Evolutionary conservation across 1,140 invertebrate species (phyloP), one percentile per base, ranked within the genome.

Genomic region (Megalonaias nervosa): DNA sequence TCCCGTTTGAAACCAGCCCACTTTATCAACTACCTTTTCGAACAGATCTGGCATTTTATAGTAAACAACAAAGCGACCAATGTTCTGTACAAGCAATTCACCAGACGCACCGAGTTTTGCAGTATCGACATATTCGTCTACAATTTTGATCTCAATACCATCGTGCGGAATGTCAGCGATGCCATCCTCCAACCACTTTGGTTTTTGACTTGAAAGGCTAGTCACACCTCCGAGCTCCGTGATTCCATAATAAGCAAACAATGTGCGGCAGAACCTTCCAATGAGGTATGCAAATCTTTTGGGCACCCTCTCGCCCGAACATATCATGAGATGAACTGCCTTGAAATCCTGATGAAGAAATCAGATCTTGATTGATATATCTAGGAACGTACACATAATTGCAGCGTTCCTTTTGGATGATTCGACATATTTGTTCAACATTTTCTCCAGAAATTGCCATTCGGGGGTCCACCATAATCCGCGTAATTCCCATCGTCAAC

Each of bases 401-500:
- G 55, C 76, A 78, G 0, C 59, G 21, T 60, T 78, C 76, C 38
- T 48, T 38, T 21, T 78, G 70, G 3, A 78, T 78, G n/a, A 78
- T 56, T 57, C 67, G 58, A 48, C 58, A 65, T 15, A 78, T 16
- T n/a, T 67, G 62, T n/a, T 73, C 57, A 11, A 68, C 31, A 23
- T 73, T 9, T 60, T 23, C 1, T 14, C 76, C 76, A 16, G 64
- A 55, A 15, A 73, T 14, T 0, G 76, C n/a, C 26, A 73, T 68
- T 3, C 65, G 31, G 9, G 31, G n/a, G 55, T 78, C 70, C 1
- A 78, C 23, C 59, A 62, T 67, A 23, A 78, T 67, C 21, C 76
- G 79, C 21, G 75, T 82, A 74, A 55, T 59, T 26, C 67, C 84
- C 64, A n/a, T 70, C 31, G 69, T 79, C 48, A 68, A 48, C 19